Evolutionary conservation across 2,797 vertebrate species (phyloP), one percentile per base, ranked within the genome.

Genomic region (Melopsittacus undulatus): DNA sequence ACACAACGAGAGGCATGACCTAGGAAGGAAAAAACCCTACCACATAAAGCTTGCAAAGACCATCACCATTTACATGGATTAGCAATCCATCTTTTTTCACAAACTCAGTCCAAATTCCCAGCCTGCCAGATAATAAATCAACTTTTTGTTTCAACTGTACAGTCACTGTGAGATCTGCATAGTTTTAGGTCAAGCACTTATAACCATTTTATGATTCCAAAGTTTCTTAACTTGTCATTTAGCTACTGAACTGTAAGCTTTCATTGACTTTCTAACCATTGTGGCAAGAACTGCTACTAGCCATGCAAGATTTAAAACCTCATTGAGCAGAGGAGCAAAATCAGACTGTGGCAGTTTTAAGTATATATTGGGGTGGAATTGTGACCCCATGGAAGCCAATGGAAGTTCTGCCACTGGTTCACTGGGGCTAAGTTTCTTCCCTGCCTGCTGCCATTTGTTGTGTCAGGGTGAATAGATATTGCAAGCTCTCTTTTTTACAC

Each of bases 191-290:
- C 94, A 96, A 94, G 89, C 89, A 91, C 82, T 94, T 93, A 93
- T 90, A 94, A 91, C 79, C 79, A 49, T 83, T 94, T 96, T 96
- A 97, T 90, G 87, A 92, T 95, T 94, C 76, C 59, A 82, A 92
- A 95, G 91, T 94, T 97, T 96, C 85, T 91, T 96, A 96, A 89
- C 67, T 95, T 89, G 87, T 86, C 92, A 94, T 96, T 94, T 97
- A 96, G 79, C 72, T 94, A 96, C 87, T 96, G 95, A 96, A 96
- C 95, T 96, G 94, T 96, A 83, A 96, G 91, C 54, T 93, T 92
- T 95, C 95, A 97, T 89, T 95, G 92, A 92, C 94, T 95, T 96
- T 90, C 92, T 82, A 96, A 86, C 91, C 89, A 74, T 38, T 82
- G 87, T 90, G 87, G 76, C 83, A 95, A 90, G 83, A 95, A 96